A percentile compares a stretch with the other conserved stretches of the same genome.
phyloP scores from a whole-genome alignment of 2,797 vertebrate species.

The Phrynocephalus vlangalii region DNA sequence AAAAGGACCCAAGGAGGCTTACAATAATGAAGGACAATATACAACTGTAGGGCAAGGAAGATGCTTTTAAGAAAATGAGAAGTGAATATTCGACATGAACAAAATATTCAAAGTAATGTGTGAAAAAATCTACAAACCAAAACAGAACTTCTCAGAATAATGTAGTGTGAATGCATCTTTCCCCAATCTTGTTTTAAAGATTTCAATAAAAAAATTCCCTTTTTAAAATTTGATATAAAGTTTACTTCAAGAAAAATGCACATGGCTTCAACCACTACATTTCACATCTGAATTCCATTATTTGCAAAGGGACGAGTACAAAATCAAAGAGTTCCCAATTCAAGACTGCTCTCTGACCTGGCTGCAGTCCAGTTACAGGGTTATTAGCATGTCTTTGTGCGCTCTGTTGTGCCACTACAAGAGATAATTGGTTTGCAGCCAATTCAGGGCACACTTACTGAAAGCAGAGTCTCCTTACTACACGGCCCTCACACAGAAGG shows the following conservation, averaged over 20 bases:
- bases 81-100: neutral
- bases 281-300: neutral
- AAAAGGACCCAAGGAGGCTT: too few species aligned
- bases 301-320: neutral
- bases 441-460: neutral
- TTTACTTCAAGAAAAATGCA: neutral
- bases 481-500: neutral
- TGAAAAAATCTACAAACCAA: neutral
- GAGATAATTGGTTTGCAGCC: fast-evolving
- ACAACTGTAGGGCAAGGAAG: neutral
- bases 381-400: neutral
- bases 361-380: slow-evolving; percentile 25
- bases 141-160: neutral
- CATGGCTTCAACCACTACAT: neutral
- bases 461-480: neutral
- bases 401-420: neutral
- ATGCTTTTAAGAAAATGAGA: neutral
- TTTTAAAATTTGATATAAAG: neutral
- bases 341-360: slow-evolving; percentile 10
- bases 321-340: slow-evolving; percentile 2
- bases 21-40: too few species aligned
- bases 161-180: neutral
- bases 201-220: too few species aligned
- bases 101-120: neutral
- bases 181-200: neutral